A percentile compares a stretch with the other conserved stretches of the same genome.
phyloP scores from a whole-genome alignment of 2,113 vertebrate species.

The Myotis davidii region DNA sequence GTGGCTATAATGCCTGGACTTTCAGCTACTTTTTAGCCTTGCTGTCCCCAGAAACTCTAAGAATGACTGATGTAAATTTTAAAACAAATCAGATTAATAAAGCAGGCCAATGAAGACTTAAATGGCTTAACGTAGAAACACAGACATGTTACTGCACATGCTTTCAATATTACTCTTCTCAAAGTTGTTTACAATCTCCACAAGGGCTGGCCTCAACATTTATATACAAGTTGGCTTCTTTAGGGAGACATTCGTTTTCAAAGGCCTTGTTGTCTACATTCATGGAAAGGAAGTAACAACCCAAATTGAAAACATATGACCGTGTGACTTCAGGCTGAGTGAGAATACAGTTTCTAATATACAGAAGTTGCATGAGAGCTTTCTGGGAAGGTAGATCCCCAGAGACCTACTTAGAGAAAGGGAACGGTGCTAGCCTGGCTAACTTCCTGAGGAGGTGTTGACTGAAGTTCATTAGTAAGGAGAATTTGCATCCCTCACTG shows the following conservation, averaged over 20 bases:
- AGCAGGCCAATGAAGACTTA: neutral
- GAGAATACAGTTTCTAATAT: neutral
- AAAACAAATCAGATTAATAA: neutral
- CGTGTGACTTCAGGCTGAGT: neutral
- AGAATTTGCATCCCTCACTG: neutral
- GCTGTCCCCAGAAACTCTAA: neutral
- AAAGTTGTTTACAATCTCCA: neutral
- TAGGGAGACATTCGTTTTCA: neutral
- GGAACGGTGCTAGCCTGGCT: neutral
- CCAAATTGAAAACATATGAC: slow-evolving; percentile 7
- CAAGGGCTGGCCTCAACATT: neutral
- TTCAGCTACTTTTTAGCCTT: neutral
- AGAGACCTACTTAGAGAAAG: slow-evolving; percentile 21
- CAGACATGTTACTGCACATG: neutral
- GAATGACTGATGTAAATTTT: neutral
- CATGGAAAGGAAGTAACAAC: slow-evolving; percentile 42
- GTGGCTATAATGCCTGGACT: neutral
- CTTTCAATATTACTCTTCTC: neutral
- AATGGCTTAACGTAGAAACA: neutral
- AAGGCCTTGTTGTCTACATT: slow-evolving; percentile 22
- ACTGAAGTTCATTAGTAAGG: slow-evolving; percentile 24
- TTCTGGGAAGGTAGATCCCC: slow-evolving; percentile 5
- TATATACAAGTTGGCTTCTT: neutral
- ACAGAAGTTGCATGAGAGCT: neutral
- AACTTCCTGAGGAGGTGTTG: slow-evolving; percentile 35